Evolutionary conservation across 2,797 vertebrate genomes (phyloP).

Genomic region (Gymnoscopelus braueri): DNA sequence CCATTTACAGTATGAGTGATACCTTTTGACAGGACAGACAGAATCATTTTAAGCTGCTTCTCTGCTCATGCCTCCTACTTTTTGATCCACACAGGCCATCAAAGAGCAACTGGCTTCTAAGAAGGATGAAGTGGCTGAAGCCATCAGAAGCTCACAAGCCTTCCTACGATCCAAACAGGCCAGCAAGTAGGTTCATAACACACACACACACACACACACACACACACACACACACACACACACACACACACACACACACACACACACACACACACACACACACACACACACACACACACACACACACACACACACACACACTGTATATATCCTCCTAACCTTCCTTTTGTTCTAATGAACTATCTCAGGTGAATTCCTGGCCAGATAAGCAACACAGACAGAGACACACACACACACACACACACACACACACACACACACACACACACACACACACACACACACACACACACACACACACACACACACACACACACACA

Average conservation of each 20-base stretch:
- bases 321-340: no score
- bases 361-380: no score
- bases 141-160: constrained; percentile 90
- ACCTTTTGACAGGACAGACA: no score
- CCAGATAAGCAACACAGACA: background rate
- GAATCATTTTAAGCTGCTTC: no score
- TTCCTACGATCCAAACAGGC: constrained; percentile 94
- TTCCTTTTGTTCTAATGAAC: no score
- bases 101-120: constrained; percentile 89
- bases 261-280: background rate
- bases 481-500: no score
- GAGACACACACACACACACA: background rate
- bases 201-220: background rate
- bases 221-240: background rate
- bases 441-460: background rate
- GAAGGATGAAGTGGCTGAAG: constrained; percentile 92
- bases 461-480: background rate
- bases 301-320: background rate
- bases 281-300: background rate
- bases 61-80: background rate
- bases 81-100: constrained; percentile 80
- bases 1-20: background rate
- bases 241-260: background rate
- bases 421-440: constrained; percentile 1
- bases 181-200: constrained; percentile 88